Conservation (phyloP, 2,888 invertebrate species). For the Parthenolecanium corni region DNA sequence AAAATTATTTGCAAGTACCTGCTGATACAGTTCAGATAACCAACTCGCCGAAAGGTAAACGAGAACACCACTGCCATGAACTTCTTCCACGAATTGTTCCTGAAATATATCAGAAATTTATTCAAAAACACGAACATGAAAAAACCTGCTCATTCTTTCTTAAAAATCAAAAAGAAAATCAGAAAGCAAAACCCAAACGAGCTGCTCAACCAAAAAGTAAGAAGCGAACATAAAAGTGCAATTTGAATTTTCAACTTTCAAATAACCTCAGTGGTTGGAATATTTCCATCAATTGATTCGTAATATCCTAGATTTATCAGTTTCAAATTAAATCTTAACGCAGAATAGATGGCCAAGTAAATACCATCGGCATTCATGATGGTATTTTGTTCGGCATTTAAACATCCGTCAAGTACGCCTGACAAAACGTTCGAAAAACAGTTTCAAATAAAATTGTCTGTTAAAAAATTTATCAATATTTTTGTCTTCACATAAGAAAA, state of each 20-base stretch:
- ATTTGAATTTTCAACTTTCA: neutral
- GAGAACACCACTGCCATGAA: conserved; percentile 81
- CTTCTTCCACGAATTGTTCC: conserved; percentile 83
- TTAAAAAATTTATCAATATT: neutral
- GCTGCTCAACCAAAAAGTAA: too few species aligned
- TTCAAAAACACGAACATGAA: neutral
- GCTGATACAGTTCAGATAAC: conserved; percentile 85
- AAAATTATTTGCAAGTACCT: conserved; percentile 61
- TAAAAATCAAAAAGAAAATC: neutral
- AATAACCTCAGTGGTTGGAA: conserved; percentile 44
- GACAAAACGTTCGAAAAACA: neutral
- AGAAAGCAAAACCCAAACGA: neutral
- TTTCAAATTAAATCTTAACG: conserved; percentile 67
- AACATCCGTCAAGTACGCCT: conserved; percentile 27
- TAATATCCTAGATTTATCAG: conserved; percentile 68
- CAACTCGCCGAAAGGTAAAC: conserved; percentile 88
- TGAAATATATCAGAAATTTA: conserved; percentile 37
- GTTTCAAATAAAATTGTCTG: neutral
- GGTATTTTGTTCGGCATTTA: conserved; percentile 38
- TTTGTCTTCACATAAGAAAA: neutral
- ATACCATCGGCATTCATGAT: conserved; percentile 93
- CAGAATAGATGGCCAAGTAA: conserved; percentile 79
- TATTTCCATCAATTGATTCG: conserved; percentile 39
- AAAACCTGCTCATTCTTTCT: neutral
- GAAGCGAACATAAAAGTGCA: too few species aligned